A percentile compares a stretch with the other conserved stretches of the same genome.
Evolutionary conservation across 2,888 invertebrate species (phyloP).

Genomic region (Dysmachus trigonus): DNA sequence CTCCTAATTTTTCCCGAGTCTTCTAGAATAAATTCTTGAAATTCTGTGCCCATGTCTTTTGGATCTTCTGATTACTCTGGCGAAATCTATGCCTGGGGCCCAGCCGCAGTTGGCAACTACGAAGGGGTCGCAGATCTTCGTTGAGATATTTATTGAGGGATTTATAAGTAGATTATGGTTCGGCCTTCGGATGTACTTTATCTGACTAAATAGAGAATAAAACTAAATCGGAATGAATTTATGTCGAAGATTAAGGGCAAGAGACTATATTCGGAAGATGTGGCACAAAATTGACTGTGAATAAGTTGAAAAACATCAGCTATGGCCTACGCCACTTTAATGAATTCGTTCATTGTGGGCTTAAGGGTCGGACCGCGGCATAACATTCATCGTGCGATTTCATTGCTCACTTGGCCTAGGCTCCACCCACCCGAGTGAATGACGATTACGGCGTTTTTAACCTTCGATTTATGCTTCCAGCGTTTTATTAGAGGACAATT

Average conservation of each 20-base stretch:
- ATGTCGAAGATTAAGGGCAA: background rate
- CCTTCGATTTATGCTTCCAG: too few species aligned
- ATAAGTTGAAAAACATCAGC: background rate
- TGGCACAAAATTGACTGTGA: background rate
- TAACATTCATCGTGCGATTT: too few species aligned
- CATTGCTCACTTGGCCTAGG: too few species aligned
- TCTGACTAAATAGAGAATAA: slow-evolving; percentile 9
- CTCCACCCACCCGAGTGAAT: too few species aligned
- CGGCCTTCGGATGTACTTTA: slow-evolving; percentile 1
- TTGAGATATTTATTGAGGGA: slow-evolving; percentile 20
- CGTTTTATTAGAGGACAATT: too few species aligned
- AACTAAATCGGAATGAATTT: slow-evolving; percentile 27
- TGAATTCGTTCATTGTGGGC: background rate
- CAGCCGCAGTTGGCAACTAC: background rate
- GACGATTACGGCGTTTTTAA: too few species aligned
- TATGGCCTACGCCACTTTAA: background rate
- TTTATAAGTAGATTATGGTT: slow-evolving; percentile 17
- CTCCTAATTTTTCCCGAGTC: background rate
- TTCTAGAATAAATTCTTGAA: background rate
- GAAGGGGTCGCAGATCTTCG: background rate
- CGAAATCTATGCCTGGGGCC: background rate
- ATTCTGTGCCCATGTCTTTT: background rate
- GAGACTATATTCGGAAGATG: background rate
- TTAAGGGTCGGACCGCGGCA: background rate
- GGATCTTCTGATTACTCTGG: slow-evolving; percentile 1